These are phyloP conservation scores for Cosmia trapezina DNA, from an alignment of 2,888 invertebrate genomes.

Conservation along the genomic window DNA sequence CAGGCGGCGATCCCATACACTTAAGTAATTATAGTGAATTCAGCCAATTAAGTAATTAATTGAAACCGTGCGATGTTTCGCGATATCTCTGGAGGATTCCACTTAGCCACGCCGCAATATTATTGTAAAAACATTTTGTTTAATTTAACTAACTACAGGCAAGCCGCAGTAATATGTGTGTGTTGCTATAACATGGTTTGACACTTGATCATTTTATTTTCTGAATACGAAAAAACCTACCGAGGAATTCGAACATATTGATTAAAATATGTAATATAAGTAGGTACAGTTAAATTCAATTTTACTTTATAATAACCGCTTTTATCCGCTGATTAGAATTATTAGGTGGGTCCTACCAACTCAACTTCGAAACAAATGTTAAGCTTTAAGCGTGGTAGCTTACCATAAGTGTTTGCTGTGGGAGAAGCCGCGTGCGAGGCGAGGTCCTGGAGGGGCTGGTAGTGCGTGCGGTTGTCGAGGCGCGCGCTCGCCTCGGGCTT, in stretches of 20 bases:
- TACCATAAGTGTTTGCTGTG: slow-evolving; percentile 33
- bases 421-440: background rate
- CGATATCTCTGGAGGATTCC: slow-evolving; percentile 41
- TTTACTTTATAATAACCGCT: background rate
- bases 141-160: background rate
- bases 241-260: background rate
- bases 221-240: background rate
- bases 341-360: background rate
- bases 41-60: slow-evolving; percentile 66
- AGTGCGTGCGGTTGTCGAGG: slow-evolving; percentile 49
- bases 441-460: slow-evolving; percentile 28
- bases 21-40: slow-evolving; percentile 64
- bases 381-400: slow-evolving; percentile 10
- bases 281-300: no score
- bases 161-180: background rate
- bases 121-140: slow-evolving; percentile 3
- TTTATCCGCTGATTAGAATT: background rate
- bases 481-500: slow-evolving; percentile 39
- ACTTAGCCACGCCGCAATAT: background rate
- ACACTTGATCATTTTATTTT: slow-evolving; percentile 1
- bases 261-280: background rate
- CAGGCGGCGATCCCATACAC: slow-evolving; percentile 43
- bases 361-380: background rate
- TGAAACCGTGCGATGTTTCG: slow-evolving; percentile 44
- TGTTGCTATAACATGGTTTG: background rate